Evolutionary conservation across 2,888 invertebrate genomes (phyloP), one percentile per base, ranked within the genome.

Genomic region (Tachystola acroxantha): DNA sequence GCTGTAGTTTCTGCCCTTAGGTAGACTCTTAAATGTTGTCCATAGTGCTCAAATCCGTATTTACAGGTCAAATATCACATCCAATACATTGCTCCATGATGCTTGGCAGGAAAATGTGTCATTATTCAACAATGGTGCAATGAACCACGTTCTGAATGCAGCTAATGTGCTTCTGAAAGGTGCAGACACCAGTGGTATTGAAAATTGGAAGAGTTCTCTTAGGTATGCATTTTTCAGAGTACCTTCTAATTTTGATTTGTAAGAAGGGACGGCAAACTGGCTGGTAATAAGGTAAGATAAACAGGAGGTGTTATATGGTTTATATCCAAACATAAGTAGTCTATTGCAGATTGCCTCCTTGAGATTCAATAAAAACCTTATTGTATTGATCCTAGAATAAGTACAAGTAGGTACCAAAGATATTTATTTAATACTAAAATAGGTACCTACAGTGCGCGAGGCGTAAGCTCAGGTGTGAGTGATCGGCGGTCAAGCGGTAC

Each of bases 61-160:
- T 24, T 4, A 2, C 50, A 82, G 84, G 1, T 68, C 79, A 3
- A 84, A 82, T 47, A 37, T 61, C 27, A 34, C 64, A 12, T 76
- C 78, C 2, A 61, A 55, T 31, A 49, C 55, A 13, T 40, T 79
- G 12, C 54, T 73, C 0, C 55, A 66, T 10, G 61, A 72, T 45
- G 46, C 66, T 3, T 76, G 72, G 70, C 45, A 57, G 22, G 43
- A 43, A 6, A 72, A 74, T 40, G 40, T 43, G 12, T 53, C 65
- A 31, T 34, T 57, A 9, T 45, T 63, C 4, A 55, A 47, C 46
- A 50, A 56, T 27, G 45, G 42, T 37, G 49, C 53, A 13, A 37
- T 58, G 5, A 49, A 67, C 25, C 45, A 64, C 25, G 53, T 76
- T 20, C 32, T 62, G 6, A 47, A 55, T 13, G 53, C 60, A 9